Percentiles rank a stretch among this genome's conserved stretches.
These are phyloP conservation scores for Oscheius sp. DNA, from an alignment of 2,888 invertebrate genomes.

Conservation along the genomic window DNA sequence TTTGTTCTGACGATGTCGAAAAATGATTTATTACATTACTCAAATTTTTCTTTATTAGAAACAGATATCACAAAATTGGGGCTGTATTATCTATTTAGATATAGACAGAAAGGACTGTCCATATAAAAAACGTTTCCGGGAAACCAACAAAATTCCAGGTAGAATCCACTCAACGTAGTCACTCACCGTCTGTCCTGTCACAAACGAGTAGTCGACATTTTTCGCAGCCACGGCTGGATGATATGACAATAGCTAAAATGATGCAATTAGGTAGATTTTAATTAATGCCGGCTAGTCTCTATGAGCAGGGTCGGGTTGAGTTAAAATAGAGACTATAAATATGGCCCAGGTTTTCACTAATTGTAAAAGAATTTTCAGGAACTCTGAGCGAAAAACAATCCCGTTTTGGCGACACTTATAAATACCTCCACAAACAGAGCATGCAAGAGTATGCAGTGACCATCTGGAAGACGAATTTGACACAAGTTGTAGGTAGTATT, in stretches of 20 bases:
- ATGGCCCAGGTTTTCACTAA: not conserved
- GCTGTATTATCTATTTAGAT: not conserved
- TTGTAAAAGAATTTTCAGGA: not conserved
- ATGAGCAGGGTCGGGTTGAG: not conserved
- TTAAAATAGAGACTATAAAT: no score
- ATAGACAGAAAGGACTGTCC: not conserved
- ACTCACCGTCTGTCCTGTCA: conserved; percentile 14
- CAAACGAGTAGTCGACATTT: conserved; percentile 31
- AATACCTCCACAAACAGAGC: not conserved
- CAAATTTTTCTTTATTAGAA: not conserved
- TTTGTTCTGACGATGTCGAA: not conserved
- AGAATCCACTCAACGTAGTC: conserved; percentile 10
- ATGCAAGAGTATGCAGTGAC: conserved; percentile 27
- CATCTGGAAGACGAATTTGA: not conserved
- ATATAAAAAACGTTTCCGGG: not conserved
- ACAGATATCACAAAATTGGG: no score
- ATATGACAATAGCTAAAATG: conserved; percentile 37
- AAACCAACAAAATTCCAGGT: not conserved
- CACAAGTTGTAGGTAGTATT: not conserved
- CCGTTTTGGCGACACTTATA: conserved; percentile 16
- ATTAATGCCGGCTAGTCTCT: not conserved
- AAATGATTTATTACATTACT: not conserved
- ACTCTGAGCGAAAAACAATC: conserved; percentile 26
- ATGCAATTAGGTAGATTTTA: conserved; percentile 36
- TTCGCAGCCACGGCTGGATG: conserved; percentile 34